Evolutionary conservation across 2,888 invertebrate genomes (phyloP).

Genomic region (Lasioglossum oenotherae): DNA sequence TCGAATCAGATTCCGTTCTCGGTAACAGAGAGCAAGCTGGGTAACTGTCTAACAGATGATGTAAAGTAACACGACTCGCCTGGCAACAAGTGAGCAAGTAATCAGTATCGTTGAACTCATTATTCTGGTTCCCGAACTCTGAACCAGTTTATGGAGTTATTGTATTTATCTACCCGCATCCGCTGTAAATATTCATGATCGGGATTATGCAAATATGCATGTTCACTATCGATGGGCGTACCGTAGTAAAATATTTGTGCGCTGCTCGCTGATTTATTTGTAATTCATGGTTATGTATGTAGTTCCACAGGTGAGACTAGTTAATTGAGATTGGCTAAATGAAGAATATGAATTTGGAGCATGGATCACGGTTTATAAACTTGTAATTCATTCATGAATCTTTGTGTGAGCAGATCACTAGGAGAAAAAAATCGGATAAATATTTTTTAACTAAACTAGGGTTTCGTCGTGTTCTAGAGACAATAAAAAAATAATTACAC

Average conservation of each 20-base stretch:
- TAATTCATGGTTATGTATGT: not conserved
- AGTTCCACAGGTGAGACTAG: not conserved
- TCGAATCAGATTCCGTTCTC: not conserved
- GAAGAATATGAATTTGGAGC: no score
- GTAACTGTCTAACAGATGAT: not conserved
- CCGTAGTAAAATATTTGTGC: not conserved
- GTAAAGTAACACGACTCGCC: not conserved
- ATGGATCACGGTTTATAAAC: not conserved
- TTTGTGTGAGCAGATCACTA: not conserved
- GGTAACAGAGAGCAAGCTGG: not conserved
- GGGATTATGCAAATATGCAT: not conserved
- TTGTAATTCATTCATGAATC: not conserved
- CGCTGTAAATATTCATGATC: not conserved
- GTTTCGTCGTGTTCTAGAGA: not conserved
- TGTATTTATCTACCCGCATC: not conserved
- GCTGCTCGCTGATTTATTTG: not conserved
- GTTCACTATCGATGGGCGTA: not conserved
- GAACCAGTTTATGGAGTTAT: not conserved
- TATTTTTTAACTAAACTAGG: not conserved
- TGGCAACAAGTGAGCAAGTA: not conserved
- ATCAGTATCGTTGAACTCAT: not conserved
- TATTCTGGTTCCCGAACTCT: not conserved
- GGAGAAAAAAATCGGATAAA: not conserved
- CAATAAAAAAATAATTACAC: not conserved
- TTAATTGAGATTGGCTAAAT: no score